Base-by-base conservation (phyloP, 2,113 vertebrate genomes). In the Hippocampus comes region DNA sequence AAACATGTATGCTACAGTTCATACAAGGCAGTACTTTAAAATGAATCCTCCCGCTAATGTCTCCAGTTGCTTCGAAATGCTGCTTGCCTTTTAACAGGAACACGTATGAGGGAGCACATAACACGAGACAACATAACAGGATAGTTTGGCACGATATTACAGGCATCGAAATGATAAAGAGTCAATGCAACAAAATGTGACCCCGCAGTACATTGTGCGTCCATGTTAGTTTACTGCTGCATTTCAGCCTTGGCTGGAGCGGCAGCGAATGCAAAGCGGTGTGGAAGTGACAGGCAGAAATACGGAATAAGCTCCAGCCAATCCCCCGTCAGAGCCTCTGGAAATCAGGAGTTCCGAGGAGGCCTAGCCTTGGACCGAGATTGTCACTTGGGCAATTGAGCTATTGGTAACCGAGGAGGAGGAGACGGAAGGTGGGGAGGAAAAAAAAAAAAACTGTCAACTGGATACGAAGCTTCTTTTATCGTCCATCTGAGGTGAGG, bases 341-440 rank as follows among this genome's bases (percentile, higher is more conserved):
- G 64, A 41, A 63, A 41, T 63, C 64, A 48, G 41, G 18, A n/a
- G 20, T 66, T 66, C 41, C 41, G 43, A 66, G 64, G 9, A 66
- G 42, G 64, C 64, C 64, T 43, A 10, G 64, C 21, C 42, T 48
- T n/a, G 46, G 65, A 17, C 42, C 25, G 65, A 48, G 43, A 43
- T 48, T 67, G 65, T 67, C 65, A 27, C 65, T 49, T 56, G 53
- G 53, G 65, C 65, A 67, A 67, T 49, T 67, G 65, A 67, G 65
- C 65, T 67, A 67, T 67, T 67, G 41, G 41, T 23, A 17, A 23
- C 42, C 15, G n/a, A 30, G 18, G 60, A 15, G 41, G 30, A 30
- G 60, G 60, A 18, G 59, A 10, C 7, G 27, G 30, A 2, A 20
- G 41, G 21, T 14, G 25, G 46, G 23, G 43, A 15, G 12, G 21